A percentile compares a stretch with the other conserved stretches of the same genome.
Evolutionary conservation across 2,888 invertebrate genomes (phyloP).

Genomic region (Entomobrya proxima): DNA sequence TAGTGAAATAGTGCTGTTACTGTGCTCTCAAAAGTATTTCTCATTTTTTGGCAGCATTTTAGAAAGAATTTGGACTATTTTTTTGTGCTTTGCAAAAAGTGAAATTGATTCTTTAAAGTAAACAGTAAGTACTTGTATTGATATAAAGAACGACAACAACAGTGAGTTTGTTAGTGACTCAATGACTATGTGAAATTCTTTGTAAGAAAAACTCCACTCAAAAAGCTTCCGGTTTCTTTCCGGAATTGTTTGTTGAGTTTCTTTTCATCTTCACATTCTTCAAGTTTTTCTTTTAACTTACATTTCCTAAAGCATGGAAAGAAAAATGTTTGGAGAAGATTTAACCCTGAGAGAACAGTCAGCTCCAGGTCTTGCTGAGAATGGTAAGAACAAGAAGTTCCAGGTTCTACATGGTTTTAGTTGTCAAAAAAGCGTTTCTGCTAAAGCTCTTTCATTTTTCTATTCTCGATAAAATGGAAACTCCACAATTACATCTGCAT

Average conservation of each 20-base stretch:
- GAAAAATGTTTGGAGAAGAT: conserved; percentile 19
- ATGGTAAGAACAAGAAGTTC: background rate
- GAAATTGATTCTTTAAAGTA: background rate
- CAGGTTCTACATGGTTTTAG: conserved; percentile 16
- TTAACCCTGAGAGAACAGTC: background rate
- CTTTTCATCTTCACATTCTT: background rate
- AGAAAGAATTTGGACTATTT: too few species aligned
- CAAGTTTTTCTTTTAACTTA: background rate
- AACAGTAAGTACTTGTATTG: background rate
- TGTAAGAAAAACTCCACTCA: background rate
- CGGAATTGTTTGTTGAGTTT: conserved; percentile 2
- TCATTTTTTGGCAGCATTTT: background rate
- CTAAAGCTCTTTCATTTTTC: too few species aligned
- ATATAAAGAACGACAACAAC: background rate
- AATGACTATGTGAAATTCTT: conserved; percentile 19
- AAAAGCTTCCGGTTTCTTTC: conserved; percentile 8
- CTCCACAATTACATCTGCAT: too few species aligned
- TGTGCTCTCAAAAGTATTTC: background rate
- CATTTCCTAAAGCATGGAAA: background rate
- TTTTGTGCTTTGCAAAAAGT: conserved; percentile 4
- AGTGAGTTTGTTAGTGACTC: background rate
- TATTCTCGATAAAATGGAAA: too few species aligned
- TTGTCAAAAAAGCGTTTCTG: too few species aligned
- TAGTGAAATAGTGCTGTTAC: background rate
- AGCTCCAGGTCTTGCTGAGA: background rate